These are phyloP conservation scores for Papilio dardanus DNA, from an alignment of 1,140 invertebrate species.

Conservation along the genomic window DNA sequence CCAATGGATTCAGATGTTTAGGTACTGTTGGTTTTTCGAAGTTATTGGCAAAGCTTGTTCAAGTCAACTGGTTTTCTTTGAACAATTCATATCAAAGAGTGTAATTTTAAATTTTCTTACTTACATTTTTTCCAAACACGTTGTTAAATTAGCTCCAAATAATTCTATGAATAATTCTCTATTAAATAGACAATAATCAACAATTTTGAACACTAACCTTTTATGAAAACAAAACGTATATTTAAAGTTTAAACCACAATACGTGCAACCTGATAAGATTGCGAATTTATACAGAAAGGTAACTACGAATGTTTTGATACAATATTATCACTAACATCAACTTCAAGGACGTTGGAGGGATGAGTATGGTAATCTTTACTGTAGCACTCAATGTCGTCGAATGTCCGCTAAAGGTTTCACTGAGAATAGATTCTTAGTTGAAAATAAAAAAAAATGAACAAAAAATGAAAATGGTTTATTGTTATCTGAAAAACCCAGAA, in stretches of 20 bases:
- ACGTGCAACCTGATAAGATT: not conserved
- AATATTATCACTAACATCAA: not conserved
- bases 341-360: not conserved
- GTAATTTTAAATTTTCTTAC: not conserved
- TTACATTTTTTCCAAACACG: not conserved
- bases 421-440: too few species aligned
- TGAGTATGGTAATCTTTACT: not conserved
- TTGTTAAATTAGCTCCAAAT: not conserved
- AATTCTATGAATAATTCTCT: not conserved
- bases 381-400: too few species aligned
- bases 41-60: not conserved
- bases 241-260: conserved; percentile 2
- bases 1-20: not conserved
- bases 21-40: not conserved
- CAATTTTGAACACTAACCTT: not conserved
- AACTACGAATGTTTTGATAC: not conserved
- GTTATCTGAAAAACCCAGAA: too few species aligned
- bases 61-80: not conserved
- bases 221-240: not conserved
- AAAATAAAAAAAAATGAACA: too few species aligned
- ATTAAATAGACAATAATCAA: not conserved
- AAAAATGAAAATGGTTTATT: too few species aligned
- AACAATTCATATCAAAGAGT: not conserved
- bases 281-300: not conserved
- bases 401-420: too few species aligned